phyloP scores from a whole-genome alignment of 1,140 invertebrate species.

The Calliopsis andreniformis region DNA sequence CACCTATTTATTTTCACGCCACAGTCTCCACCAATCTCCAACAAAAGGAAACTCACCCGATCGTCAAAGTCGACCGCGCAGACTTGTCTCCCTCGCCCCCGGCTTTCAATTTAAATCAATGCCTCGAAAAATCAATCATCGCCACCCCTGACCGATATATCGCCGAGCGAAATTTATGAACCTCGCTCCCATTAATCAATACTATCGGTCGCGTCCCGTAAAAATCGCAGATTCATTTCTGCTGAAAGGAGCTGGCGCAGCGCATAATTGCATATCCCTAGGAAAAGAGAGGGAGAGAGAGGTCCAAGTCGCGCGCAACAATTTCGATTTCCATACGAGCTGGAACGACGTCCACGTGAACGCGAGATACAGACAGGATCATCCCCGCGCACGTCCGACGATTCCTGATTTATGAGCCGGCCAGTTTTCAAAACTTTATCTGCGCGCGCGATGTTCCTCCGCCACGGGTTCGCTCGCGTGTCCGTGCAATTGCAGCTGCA shows the following conservation, averaged over 20 bases:
- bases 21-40: no score
- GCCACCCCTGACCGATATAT: constrained; percentile 48
- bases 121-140: constrained; percentile 39
- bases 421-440: constrained; percentile 59
- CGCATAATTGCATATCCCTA: constrained; percentile 55
- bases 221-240: constrained; percentile 49
- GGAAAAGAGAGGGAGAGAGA: constrained; percentile 1
- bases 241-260: constrained; percentile 36
- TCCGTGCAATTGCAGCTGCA: constrained; percentile 50
- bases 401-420: constrained; percentile 72
- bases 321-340: constrained; percentile 61
- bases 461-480: constrained; percentile 3
- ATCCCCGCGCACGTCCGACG: constrained; percentile 57
- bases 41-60: no score
- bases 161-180: constrained; percentile 63
- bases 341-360: constrained; percentile 23
- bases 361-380: constrained; percentile 45
- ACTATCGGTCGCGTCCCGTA: constrained; percentile 45
- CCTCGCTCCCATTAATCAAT: constrained; percentile 67
- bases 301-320: constrained; percentile 1
- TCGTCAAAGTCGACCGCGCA: no score
- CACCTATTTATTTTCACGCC: no score
- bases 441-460: not conserved
- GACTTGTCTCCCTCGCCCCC: no score
- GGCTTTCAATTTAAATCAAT: constrained; percentile 58